These are phyloP conservation scores for Cerastoderma edule DNA, from an alignment of 2,888 invertebrate genomes.

Conservation along the genomic window DNA sequence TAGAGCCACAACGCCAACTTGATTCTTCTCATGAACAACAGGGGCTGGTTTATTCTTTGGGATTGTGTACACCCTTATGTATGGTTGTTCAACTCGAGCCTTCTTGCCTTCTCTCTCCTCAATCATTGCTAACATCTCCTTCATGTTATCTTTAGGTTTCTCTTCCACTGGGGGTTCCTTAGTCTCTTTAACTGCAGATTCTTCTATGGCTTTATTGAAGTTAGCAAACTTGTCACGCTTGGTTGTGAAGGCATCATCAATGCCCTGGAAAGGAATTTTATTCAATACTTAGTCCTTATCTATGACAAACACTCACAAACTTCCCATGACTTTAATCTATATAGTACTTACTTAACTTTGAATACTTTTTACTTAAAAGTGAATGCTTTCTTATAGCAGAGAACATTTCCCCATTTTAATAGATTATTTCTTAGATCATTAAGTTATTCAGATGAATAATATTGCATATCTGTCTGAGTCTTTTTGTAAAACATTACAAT, in stretches of 20 bases:
- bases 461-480: no score
- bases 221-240: slow-evolving; percentile 68
- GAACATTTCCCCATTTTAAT: no score
- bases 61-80: slow-evolving; percentile 29
- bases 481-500: no score
- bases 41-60: slow-evolving; percentile 24
- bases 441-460: no score
- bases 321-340: no score
- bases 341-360: no score
- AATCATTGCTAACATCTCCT: slow-evolving; percentile 29
- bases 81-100: slow-evolving; percentile 13
- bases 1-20: slow-evolving; percentile 36
- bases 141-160: slow-evolving; percentile 33
- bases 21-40: slow-evolving; percentile 40
- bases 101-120: slow-evolving; percentile 35
- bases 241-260: slow-evolving; percentile 68
- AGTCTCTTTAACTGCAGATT: slow-evolving; percentile 32
- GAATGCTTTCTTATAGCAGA: no score
- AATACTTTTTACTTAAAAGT: no score
- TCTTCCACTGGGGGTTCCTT: slow-evolving; percentile 28
- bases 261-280: slow-evolving; percentile 34
- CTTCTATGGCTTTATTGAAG: slow-evolving; percentile 62
- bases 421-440: no score
- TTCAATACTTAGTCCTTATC: no score
- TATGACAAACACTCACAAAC: no score